phyloP scores from a whole-genome alignment of 2,113 vertebrate species.

The Syngnathoides biaculeatus region DNA sequence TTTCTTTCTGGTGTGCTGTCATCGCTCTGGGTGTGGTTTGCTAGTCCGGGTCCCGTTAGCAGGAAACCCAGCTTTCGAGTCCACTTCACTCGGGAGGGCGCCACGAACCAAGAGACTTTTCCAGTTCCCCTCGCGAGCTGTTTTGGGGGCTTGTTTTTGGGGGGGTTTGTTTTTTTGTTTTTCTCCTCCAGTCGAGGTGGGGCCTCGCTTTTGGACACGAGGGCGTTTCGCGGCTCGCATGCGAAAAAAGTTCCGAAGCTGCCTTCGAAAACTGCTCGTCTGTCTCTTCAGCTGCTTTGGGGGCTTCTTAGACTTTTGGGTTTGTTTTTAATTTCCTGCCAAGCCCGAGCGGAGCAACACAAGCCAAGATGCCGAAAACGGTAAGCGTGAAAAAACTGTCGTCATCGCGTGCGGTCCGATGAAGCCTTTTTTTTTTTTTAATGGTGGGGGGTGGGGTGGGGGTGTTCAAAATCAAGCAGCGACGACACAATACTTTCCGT shows the following conservation, averaged over 20 bases:
- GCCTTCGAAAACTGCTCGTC: slow-evolving; percentile 43
- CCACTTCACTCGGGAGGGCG: slow-evolving; percentile 43
- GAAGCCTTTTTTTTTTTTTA: neutral
- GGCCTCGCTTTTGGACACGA: slow-evolving; percentile 12
- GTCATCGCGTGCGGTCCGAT: neutral
- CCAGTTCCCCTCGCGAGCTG: neutral
- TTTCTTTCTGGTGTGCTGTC: slow-evolving; percentile 62
- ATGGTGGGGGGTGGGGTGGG: no score
- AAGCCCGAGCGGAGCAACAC: slow-evolving; percentile 24
- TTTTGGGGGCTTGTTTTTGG: no score
- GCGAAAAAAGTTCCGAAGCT: slow-evolving; percentile 65
- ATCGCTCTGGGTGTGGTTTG: slow-evolving; percentile 82
- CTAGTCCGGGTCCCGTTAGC: slow-evolving; percentile 78
- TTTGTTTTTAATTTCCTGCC: neutral
- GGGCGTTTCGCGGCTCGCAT: slow-evolving; percentile 61
- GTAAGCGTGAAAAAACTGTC: slow-evolving; percentile 46
- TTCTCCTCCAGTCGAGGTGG: no score
- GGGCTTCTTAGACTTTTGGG: no score
- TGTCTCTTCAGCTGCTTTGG: slow-evolving; percentile 34
- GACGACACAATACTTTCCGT: slow-evolving; percentile 54
- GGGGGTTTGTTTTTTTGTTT: no score
- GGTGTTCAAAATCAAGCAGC: slow-evolving; percentile 5
- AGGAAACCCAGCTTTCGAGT: slow-evolving; percentile 65
- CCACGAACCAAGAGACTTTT: slow-evolving; percentile 64
- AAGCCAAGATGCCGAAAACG: slow-evolving; percentile 75